Evolutionary conservation across 1,140 invertebrate genomes (phyloP).

Genomic region (Drosophila saltans): DNA sequence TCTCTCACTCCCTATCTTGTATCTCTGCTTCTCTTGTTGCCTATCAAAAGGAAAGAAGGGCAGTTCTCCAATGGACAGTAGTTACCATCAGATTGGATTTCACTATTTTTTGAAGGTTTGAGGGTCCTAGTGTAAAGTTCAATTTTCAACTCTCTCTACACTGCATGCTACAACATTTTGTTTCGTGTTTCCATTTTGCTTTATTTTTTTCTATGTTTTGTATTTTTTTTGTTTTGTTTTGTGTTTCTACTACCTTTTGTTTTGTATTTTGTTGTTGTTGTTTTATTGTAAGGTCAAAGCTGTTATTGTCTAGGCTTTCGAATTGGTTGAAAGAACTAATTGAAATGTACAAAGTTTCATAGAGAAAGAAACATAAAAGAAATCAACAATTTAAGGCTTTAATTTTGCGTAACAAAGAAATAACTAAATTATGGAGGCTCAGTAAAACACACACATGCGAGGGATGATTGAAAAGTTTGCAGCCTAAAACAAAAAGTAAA

Average conservation of each 20-base stretch:
- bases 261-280: background rate
- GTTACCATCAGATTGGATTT: constrained; percentile 39
- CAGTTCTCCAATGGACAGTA: constrained; percentile 30
- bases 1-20: background rate
- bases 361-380: background rate
- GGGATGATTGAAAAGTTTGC: background rate
- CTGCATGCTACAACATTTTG: constrained; percentile 2
- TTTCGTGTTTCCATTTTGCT: constrained; percentile 9
- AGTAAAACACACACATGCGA: background rate
- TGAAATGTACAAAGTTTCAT: constrained; percentile 32
- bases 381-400: constrained; percentile 7
- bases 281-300: constrained; percentile 23
- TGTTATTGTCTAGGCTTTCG: constrained; percentile 23
- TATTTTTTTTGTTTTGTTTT: background rate
- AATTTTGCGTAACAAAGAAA: constrained; percentile 4
- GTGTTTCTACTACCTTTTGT: background rate
- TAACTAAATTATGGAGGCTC: background rate
- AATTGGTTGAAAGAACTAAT: constrained; percentile 39
- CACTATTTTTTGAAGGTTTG: constrained; percentile 7
- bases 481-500: background rate
- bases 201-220: constrained; percentile 15
- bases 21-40: constrained; percentile 17
- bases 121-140: constrained; percentile 10
- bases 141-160: constrained; percentile 24
- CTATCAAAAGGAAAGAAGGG: constrained; percentile 35